Evolutionary conservation across 2,888 invertebrate species (phyloP).

Genomic region (Slavum lentiscoides): DNA sequence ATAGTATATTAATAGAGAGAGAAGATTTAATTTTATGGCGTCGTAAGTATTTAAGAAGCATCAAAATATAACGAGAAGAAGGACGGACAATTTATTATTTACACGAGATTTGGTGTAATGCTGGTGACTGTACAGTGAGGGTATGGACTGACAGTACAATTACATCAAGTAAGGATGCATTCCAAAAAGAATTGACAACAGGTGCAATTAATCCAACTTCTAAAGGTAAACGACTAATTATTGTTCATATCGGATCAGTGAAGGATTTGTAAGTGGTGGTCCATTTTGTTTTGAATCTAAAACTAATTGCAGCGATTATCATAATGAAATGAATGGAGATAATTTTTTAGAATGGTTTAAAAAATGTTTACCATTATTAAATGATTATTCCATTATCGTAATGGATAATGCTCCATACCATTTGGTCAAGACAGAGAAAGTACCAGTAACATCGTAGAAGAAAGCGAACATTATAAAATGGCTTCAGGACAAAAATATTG

Average conservation of each 20-base stretch:
- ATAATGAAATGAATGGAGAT: background rate
- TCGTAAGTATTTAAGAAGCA: background rate
- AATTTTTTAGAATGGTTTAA: background rate
- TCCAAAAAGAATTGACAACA: background rate
- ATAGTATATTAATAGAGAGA: constrained; percentile 21
- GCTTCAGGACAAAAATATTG: background rate
- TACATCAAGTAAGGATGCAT: background rate
- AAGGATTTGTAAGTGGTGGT: background rate
- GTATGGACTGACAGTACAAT: background rate
- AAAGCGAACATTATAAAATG: background rate
- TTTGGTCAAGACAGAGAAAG: background rate
- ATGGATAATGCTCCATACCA: no score
- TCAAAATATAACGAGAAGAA: constrained; percentile 8
- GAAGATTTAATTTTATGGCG: constrained; percentile 26
- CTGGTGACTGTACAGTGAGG: background rate
- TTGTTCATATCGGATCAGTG: background rate
- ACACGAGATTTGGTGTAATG: constrained; percentile 34
- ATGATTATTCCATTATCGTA: no score
- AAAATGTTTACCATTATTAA: background rate
- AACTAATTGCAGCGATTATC: background rate
- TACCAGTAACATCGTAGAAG: background rate
- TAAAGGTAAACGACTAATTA: background rate
- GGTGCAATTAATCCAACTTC: background rate
- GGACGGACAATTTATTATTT: constrained; percentile 13
- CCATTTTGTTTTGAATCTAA: background rate